Evolutionary conservation across 1,140 invertebrate genomes (phyloP).

Genomic region (Melipona quadrifasciata): DNA sequence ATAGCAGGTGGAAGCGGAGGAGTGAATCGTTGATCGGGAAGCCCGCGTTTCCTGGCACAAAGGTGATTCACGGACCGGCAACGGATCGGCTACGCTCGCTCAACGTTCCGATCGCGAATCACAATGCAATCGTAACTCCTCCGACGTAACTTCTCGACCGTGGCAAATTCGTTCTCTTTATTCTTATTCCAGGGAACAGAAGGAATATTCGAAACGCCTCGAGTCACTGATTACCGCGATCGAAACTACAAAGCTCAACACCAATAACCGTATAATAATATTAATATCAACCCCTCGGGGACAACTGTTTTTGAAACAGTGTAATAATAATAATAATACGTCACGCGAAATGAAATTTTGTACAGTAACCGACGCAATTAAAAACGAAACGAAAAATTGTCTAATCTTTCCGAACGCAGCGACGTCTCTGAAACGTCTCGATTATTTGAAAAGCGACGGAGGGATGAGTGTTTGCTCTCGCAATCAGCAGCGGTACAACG

Average conservation of each 20-base stretch:
- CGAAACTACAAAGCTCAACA: neutral
- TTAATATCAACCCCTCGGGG: no score
- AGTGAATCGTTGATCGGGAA: constrained; percentile 54
- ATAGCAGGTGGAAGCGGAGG: constrained; percentile 7
- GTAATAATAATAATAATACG: no score
- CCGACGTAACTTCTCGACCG: constrained; percentile 51
- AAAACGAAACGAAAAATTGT: no score
- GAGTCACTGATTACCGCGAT: neutral
- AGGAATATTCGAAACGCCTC: neutral
- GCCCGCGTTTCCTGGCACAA: constrained; percentile 52
- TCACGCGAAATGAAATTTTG: no score
- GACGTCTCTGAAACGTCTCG: no score
- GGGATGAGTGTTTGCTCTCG: neutral
- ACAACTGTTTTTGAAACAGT: no score
- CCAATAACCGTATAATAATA: no score
- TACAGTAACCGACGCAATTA: no score
- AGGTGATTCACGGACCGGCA: constrained; percentile 32
- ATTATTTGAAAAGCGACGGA: no score
- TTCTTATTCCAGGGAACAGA: neutral
- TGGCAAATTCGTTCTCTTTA: constrained; percentile 57
- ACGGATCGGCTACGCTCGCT: constrained; percentile 5
- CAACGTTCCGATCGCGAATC: constrained; percentile 53
- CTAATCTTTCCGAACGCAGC: no score
- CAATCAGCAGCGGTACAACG: neutral
- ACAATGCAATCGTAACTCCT: constrained; percentile 60